Evolutionary conservation across 2,888 invertebrate species (phyloP).

Genomic region (Chaetoderma sp.): DNA sequence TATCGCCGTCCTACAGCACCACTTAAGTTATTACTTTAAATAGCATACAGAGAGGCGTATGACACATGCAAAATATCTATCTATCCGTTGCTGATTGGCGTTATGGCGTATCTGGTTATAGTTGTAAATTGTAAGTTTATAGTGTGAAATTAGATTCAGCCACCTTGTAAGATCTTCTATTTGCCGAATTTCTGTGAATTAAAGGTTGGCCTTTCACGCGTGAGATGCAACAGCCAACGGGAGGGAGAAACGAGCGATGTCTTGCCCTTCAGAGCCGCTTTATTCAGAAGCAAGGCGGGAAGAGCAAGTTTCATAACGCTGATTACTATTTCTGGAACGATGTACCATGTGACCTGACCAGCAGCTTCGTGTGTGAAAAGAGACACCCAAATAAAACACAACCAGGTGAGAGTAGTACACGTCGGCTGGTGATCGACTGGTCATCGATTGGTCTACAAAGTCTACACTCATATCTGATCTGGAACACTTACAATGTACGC

Average conservation of each 20-base stretch:
- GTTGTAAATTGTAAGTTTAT: no score
- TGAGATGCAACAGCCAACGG: constrained; percentile 42
- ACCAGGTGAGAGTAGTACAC: constrained; percentile 8
- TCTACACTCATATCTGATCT: constrained; percentile 6
- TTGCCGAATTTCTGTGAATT: neutral
- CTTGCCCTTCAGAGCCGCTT: constrained; percentile 43
- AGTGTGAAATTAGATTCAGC: no score
- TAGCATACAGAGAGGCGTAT: no score
- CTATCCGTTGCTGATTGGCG: no score
- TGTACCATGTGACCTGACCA: constrained; percentile 69
- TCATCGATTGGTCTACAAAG: constrained; percentile 19
- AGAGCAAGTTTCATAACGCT: constrained; percentile 30
- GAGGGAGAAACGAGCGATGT: constrained; percentile 43
- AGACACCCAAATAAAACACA: no score
- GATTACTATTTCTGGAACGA: constrained; percentile 64
- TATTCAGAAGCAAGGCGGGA: constrained; percentile 35
- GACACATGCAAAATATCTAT: no score
- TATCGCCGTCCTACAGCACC: no score
- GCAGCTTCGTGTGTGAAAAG: constrained; percentile 73
- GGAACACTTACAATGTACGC: neutral
- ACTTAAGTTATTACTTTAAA: no score
- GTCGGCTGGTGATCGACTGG: neutral
- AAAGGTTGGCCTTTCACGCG: constrained; percentile 47
- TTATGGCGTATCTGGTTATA: no score
- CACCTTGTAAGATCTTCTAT: neutral